A percentile compares a stretch with the other conserved stretches of the same genome.
phyloP scores from a whole-genome alignment of 37 sponge, comb jelly and placozoan genomes.

The Aplysina aerophoba region DNA sequence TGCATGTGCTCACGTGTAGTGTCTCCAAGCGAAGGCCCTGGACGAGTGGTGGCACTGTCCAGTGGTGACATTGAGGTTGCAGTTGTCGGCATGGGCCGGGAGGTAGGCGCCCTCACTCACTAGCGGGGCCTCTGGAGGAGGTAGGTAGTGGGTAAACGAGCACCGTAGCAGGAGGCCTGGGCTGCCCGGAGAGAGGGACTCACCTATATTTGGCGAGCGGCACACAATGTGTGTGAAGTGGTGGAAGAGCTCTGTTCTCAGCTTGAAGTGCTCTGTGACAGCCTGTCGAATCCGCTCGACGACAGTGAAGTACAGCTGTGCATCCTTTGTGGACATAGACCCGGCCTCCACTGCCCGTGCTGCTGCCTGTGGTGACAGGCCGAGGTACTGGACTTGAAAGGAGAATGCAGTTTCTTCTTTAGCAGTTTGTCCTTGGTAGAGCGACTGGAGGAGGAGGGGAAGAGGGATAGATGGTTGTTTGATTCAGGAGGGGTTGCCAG shows the following conservation, averaged over 20 bases:
- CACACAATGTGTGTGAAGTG: conserved; percentile 36
- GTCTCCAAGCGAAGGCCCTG: conserved; percentile 24
- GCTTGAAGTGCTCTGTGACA: background rate
- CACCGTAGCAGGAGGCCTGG: no score
- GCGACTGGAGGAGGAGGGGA: background rate
- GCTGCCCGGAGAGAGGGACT: background rate
- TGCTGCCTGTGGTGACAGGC: background rate
- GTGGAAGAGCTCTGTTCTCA: conserved; percentile 6
- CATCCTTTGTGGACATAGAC: background rate
- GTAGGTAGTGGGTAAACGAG: no score
- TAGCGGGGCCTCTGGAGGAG: conserved; percentile 13
- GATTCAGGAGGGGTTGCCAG: background rate
- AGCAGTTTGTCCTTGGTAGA: background rate
- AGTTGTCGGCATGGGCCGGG: conserved; percentile 28
- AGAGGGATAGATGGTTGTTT: background rate
- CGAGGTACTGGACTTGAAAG: conserved; percentile 19
- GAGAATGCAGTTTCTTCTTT: conserved; percentile 7
- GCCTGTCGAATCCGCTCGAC: background rate
- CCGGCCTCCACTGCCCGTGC: background rate
- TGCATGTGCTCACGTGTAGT: background rate
- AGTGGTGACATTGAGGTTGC: background rate
- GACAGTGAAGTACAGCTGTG: background rate
- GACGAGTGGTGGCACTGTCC: background rate
- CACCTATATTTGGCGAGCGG: conserved; percentile 19
- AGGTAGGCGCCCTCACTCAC: conserved; percentile 15